These are phyloP conservation scores for Sander vitreus DNA, from an alignment of 2,113 vertebrate species.

Conservation along the genomic window DNA sequence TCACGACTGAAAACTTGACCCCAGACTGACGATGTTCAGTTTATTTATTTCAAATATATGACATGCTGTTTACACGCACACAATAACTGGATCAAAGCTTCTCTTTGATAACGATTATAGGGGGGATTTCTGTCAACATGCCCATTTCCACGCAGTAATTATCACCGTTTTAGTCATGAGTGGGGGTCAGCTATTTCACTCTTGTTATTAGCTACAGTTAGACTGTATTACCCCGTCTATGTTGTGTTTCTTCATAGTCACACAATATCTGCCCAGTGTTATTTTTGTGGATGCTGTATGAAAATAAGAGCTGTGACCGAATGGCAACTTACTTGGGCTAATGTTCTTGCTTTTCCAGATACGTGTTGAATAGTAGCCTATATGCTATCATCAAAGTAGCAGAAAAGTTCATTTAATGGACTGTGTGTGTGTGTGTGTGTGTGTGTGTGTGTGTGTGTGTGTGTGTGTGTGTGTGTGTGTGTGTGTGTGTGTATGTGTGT, in stretches of 20 bases:
- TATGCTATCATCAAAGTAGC: background rate
- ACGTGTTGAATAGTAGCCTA: background rate
- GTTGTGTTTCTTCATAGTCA: background rate
- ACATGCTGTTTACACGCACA: background rate
- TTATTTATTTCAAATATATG: background rate
- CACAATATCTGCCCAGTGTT: background rate
- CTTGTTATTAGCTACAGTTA: constrained; percentile 23
- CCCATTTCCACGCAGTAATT: background rate
- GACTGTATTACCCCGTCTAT: background rate
- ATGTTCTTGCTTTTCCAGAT: background rate
- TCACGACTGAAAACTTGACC: constrained; percentile 19
- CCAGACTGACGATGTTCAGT: background rate
- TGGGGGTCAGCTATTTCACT: constrained; percentile 27
- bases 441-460: too few species aligned
- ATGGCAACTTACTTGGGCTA: background rate
- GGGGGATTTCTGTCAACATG: constrained; percentile 11
- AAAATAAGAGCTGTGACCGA: background rate
- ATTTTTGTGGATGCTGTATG: background rate
- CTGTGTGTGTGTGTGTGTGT: too few species aligned
- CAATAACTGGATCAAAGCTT: background rate
- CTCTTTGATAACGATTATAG: constrained; percentile 13
- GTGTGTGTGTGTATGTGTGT: too few species aligned
- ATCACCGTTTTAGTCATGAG: constrained; percentile 19
- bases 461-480: too few species aligned
- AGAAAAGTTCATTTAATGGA: too few species aligned